These are phyloP conservation scores for Poeciliopsis infans DNA, from an alignment of 2,797 vertebrate species.

Conservation along the genomic window DNA sequence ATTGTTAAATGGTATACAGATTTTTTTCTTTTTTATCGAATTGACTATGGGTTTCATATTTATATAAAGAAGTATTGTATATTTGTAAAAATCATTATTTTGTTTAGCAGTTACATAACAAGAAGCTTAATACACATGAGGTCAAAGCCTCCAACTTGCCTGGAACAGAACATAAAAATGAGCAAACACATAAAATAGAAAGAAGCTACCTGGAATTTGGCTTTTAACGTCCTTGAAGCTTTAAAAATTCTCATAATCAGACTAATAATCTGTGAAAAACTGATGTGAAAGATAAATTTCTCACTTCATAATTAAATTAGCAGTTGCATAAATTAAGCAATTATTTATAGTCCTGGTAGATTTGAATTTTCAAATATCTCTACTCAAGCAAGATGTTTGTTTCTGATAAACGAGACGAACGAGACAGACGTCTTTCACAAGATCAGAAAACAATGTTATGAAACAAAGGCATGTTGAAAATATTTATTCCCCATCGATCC, in stretches of 20 bases:
- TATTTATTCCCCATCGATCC: no score
- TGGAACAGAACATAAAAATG: neutral
- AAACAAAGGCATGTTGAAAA: no score
- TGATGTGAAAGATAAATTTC: neutral
- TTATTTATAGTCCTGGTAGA: neutral
- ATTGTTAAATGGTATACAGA: slow-evolving; percentile 7
- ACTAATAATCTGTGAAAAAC: neutral
- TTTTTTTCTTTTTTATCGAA: neutral
- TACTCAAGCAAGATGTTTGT: neutral
- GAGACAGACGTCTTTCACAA: no score
- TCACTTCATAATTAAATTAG: neutral
- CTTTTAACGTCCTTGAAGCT: no score
- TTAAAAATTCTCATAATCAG: neutral
- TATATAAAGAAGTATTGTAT: neutral
- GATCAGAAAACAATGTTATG: no score
- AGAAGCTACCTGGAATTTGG: neutral
- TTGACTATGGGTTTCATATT: neutral
- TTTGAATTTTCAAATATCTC: neutral
- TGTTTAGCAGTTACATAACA: neutral
- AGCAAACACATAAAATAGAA: neutral
- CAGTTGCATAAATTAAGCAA: neutral
- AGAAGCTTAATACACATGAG: neutral
- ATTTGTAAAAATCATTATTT: neutral
- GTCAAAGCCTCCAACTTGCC: neutral
- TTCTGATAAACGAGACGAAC: neutral